Evolutionary conservation across 2,797 vertebrate species (phyloP).

Genomic region (Leontocebus nigricollis): DNA sequence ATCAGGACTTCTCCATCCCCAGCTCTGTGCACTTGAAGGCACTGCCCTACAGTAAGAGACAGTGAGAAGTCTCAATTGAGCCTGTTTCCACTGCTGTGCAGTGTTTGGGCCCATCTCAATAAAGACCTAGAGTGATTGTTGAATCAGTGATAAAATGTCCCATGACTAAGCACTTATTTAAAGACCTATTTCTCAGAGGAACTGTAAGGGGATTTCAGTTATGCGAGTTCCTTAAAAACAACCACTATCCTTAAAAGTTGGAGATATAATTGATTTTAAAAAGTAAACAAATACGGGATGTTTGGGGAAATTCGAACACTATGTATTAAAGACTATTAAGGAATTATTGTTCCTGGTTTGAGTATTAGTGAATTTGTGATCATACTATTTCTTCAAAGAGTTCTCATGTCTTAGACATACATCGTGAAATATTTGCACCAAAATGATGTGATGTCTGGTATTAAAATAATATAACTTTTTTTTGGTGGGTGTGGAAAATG

Average conservation of each 20-base stretch:
- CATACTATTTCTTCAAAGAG: background rate
- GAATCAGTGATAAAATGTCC: constrained; percentile 24
- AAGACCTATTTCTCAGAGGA: constrained; percentile 63
- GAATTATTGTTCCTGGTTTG: constrained; percentile 11
- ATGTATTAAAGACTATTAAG: background rate
- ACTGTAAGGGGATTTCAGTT: constrained; percentile 38
- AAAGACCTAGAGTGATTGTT: background rate
- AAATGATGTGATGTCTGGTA: background rate
- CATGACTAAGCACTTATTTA: constrained; percentile 62
- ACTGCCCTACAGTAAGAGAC: background rate
- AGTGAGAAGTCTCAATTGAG: background rate
- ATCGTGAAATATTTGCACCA: background rate
- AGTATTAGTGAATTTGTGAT: background rate
- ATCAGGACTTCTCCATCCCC: background rate
- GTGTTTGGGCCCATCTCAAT: background rate
- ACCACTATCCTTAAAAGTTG: constrained; percentile 25
- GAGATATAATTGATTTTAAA: constrained; percentile 1
- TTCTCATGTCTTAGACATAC: background rate
- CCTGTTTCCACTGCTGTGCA: background rate
- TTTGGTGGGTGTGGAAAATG: background rate
- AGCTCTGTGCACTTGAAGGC: background rate
- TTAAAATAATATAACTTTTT: constrained; percentile 41
- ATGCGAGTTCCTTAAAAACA: constrained; percentile 47
- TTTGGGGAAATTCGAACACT: constrained; percentile 49
- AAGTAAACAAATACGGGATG: background rate